These are phyloP conservation scores for Trichechus manatus DNA, from an alignment of 2,113 vertebrate genomes.

Conservation along the genomic window DNA sequence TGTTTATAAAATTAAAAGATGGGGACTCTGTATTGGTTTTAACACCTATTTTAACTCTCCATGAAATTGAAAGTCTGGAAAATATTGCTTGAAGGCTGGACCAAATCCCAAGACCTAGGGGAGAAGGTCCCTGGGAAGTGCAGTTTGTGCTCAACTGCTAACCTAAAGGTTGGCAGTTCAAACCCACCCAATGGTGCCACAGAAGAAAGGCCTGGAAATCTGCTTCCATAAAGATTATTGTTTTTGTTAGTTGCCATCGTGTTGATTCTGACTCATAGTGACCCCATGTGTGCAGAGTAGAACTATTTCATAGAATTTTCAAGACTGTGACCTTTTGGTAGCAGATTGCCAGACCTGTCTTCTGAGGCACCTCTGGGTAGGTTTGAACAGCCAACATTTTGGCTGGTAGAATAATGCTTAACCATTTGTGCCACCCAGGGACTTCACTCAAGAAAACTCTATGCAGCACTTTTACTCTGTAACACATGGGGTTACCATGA, in stretches of 20 bases:
- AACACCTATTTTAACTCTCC: constrained; percentile 1
- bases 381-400: background rate
- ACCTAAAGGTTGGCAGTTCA: background rate
- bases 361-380: background rate
- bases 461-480: background rate
- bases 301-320: background rate
- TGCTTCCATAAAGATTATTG: background rate
- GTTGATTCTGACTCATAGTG: background rate
- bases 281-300: background rate
- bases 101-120: background rate
- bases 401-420: background rate
- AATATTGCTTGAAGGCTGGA: background rate
- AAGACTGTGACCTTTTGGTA: background rate
- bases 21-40: constrained; percentile 22
- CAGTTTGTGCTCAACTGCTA: too few species aligned
- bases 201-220: background rate
- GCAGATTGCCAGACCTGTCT: background rate
- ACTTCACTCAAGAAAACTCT: background rate
- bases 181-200: background rate
- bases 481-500: background rate
- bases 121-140: too few species aligned
- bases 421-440: background rate
- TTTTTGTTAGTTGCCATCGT: background rate
- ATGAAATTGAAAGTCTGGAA: constrained; percentile 15
- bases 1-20: constrained; percentile 46